phyloP scores from a whole-genome alignment of 2,797 vertebrate genomes.

The Micromesistius poutassou region DNA sequence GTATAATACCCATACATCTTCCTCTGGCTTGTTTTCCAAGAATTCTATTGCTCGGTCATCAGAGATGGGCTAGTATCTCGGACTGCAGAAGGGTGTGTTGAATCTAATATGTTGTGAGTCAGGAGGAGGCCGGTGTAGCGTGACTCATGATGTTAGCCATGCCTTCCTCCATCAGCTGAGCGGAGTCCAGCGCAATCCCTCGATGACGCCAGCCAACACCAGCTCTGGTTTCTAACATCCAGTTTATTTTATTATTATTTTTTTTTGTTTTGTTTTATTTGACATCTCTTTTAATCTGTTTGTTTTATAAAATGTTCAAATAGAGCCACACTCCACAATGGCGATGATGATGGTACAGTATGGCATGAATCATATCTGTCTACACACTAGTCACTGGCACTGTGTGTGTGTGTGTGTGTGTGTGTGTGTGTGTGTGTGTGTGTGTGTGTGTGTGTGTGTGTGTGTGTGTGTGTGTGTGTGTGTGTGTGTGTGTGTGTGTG shows the following conservation, averaged over 20 bases:
- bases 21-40: neutral
- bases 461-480: neutral
- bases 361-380: slow-evolving; percentile 7
- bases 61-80: neutral
- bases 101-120: neutral
- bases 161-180: too few relatives aligned
- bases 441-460: neutral
- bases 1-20: neutral
- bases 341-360: neutral
- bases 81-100: neutral
- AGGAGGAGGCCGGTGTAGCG: neutral
- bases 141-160: neutral
- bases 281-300: neutral
- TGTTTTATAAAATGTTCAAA: neutral
- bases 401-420: neutral
- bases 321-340: neutral
- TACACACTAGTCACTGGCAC: neutral
- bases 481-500: neutral
- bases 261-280: neutral
- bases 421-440: neutral
- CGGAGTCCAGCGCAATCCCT: neutral
- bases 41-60: neutral
- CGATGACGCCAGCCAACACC: neutral
- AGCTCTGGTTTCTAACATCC: neutral
- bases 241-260: neutral